phyloP scores from a whole-genome alignment of 2,113 vertebrate species.

The Dolichotis patagonum region DNA sequence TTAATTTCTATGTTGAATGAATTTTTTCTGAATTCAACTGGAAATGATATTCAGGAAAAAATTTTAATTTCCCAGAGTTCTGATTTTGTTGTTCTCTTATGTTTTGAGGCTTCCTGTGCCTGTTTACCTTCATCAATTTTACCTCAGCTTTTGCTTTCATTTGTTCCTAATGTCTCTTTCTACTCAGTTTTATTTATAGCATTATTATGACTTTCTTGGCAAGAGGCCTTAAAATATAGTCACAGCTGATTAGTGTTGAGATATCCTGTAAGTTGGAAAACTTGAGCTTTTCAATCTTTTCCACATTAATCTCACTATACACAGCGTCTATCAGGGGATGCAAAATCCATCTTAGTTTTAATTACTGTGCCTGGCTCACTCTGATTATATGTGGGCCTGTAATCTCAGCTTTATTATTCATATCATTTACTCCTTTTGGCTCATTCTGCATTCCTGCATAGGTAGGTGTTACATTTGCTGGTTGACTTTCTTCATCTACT shows the following conservation, averaged over 20 bases:
- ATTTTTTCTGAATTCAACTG: not conserved
- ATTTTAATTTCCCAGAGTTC: not conserved
- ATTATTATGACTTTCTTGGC: not conserved
- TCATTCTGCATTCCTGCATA: not conserved
- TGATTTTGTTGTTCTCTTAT: not conserved
- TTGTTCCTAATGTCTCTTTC: not conserved
- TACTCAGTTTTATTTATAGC: not conserved
- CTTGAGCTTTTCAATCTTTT: fast-evolving
- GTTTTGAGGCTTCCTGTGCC: not conserved
- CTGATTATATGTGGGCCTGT: not conserved
- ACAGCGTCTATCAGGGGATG: not conserved
- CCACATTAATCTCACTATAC: not conserved
- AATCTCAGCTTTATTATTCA: not conserved
- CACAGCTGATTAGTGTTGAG: not conserved
- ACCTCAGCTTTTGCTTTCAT: not conserved
- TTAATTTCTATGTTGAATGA: not conserved
- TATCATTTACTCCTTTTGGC: not conserved
- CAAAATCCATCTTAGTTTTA: not conserved
- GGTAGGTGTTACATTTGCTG: not conserved
- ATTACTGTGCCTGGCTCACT: not conserved
- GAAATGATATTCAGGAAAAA: not conserved
- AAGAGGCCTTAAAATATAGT: not conserved
- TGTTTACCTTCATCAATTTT: not conserved
- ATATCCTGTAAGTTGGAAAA: not conserved
- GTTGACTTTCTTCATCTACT: not conserved